Percentiles rank a stretch among this genome's conserved stretches.
Conservation (phyloP, 2,797 vertebrate species). For the Myripristis jacobus region DNA sequence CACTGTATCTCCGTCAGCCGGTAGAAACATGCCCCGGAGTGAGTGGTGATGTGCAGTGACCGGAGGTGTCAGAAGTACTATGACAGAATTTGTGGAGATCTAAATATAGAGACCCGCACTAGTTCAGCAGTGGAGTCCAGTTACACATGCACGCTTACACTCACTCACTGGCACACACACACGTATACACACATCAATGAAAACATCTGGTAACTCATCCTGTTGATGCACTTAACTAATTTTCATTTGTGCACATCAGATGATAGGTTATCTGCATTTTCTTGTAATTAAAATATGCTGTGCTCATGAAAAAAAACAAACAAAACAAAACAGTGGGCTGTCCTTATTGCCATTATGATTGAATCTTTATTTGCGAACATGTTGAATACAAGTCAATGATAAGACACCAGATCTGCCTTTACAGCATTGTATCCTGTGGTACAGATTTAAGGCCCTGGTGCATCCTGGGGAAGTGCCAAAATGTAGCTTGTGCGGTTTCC, state of each 20-base stretch:
- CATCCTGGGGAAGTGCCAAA: background rate
- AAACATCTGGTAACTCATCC: slow-evolving; percentile 16
- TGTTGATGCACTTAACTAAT: background rate
- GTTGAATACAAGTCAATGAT: background rate
- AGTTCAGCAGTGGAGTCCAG: slow-evolving; percentile 47
- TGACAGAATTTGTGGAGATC: slow-evolving; percentile 8
- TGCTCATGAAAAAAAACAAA: too few relatives aligned
- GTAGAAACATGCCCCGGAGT: too few relatives aligned
- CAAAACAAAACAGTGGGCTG: too few relatives aligned
- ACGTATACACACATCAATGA: slow-evolving; percentile 12
- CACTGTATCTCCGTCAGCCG: background rate
- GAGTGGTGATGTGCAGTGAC: slow-evolving; percentile 21
- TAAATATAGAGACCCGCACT: slow-evolving; percentile 62
- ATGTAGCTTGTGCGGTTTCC: background rate
- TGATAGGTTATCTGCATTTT: too few relatives aligned
- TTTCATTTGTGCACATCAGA: background rate
- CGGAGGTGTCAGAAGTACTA: background rate
- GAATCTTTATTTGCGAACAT: background rate
- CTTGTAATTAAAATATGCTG: background rate
- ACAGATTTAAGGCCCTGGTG: background rate
- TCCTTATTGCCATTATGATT: background rate
- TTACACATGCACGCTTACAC: slow-evolving; percentile 42
- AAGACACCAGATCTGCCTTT: background rate
- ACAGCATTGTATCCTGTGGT: background rate
- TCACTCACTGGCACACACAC: background rate